phyloP scores from a whole-genome alignment of 1,140 invertebrate species.

The Radopholus similis region DNA sequence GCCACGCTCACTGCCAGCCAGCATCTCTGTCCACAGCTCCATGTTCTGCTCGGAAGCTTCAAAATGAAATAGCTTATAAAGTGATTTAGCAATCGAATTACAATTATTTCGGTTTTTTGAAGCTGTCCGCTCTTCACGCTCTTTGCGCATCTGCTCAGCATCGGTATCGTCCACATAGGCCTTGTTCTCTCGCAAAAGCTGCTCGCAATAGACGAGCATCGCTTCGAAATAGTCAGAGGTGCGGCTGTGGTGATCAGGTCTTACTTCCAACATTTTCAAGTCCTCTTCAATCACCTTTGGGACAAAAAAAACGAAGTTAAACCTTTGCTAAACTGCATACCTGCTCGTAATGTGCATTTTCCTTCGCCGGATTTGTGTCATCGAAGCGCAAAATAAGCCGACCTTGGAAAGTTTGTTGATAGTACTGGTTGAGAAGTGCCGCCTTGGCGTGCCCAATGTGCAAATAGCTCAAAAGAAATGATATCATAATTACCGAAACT shows the following conservation, averaged over 20 bases:
- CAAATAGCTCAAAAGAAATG: conserved; percentile 69
- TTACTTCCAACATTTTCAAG: conserved; percentile 81
- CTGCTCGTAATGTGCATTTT: conserved; percentile 95
- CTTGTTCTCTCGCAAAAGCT: conserved; percentile 78
- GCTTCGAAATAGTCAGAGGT: conserved; percentile 95
- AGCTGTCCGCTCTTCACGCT: conserved; percentile 81
- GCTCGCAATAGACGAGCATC: conserved; percentile 81
- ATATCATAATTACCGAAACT: conserved; percentile 31
- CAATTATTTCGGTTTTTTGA: conserved; percentile 81
- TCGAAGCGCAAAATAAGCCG: conserved; percentile 97
- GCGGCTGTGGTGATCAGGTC: conserved; percentile 86
- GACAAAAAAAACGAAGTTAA: background rate
- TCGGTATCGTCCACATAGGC: conserved; percentile 96
- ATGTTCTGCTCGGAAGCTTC: conserved; percentile 81
- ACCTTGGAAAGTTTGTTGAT: conserved; percentile 86
- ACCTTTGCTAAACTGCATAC: conserved; percentile 51
- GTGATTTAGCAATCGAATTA: conserved; percentile 63
- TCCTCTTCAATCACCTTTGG: conserved; percentile 85
- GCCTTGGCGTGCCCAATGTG: conserved; percentile 99
- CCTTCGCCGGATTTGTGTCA: conserved; percentile 98
- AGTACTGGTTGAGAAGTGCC: conserved; percentile 93
- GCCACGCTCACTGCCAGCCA: conserved; percentile 74
- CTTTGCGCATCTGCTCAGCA: conserved; percentile 84
- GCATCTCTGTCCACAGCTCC: conserved; percentile 90
- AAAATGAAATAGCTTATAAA: conserved; percentile 35